Evolutionary conservation across 2,888 invertebrate species (phyloP).

Genomic region (Xylocampa areola): DNA sequence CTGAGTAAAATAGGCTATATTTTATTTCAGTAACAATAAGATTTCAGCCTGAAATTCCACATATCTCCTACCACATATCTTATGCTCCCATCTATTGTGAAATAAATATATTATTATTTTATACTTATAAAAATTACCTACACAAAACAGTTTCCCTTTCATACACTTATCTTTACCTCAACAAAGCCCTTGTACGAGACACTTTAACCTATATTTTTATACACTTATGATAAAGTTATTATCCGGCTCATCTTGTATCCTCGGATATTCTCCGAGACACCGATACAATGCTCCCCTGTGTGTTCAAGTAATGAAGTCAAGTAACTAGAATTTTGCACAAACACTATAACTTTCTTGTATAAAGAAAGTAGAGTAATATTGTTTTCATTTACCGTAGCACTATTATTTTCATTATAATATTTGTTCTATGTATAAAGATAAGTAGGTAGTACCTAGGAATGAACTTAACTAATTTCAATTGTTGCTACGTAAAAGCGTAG

Average conservation of each 20-base stretch:
- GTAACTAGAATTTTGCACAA: slow-evolving; percentile 6
- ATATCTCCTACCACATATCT: too few species aligned
- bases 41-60: too few species aligned
- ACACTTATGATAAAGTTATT: slow-evolving; percentile 22
- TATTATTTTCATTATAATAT: slow-evolving; percentile 5
- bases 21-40: too few species aligned
- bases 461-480: too few species aligned
- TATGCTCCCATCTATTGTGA: too few species aligned
- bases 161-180: background rate
- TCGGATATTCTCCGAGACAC: slow-evolving; percentile 1
- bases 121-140: too few species aligned
- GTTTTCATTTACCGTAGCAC: background rate
- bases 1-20: too few species aligned
- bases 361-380: slow-evolving; percentile 13
- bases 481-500: slow-evolving; percentile 27
- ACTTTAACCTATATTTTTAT: slow-evolving; percentile 6
- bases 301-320: slow-evolving; percentile 29
- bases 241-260: slow-evolving; percentile 14
- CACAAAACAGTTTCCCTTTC: background rate
- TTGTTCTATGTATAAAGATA: too few species aligned
- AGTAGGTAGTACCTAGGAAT: background rate
- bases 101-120: too few species aligned
- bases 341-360: slow-evolving; percentile 6
- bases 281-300: slow-evolving; percentile 18
- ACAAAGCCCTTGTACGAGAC: background rate